Conservation (phyloP, 2,888 invertebrate species). For the Morpho deidamia region DNA sequence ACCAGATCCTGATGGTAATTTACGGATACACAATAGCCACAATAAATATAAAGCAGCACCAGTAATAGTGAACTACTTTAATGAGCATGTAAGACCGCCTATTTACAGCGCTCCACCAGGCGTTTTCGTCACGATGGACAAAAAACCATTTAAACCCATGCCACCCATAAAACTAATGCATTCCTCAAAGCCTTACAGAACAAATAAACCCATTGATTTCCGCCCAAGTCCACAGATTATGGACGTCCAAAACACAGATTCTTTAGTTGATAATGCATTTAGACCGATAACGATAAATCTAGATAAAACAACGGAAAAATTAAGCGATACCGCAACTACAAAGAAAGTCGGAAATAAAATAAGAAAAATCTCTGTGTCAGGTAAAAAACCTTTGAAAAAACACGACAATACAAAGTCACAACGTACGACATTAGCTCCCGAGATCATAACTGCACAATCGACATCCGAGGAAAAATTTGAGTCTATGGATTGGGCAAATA, state of each 20-base stretch:
- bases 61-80: conserved; percentile 49
- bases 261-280: conserved; percentile 50
- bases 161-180: conserved; percentile 57
- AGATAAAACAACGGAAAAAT: conserved; percentile 34
- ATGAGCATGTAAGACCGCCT: conserved; percentile 61
- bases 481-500: conserved; percentile 53
- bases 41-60: conserved; percentile 37
- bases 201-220: conserved; percentile 48
- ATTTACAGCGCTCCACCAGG: conserved; percentile 69
- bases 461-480: conserved; percentile 36
- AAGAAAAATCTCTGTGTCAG: conserved; percentile 36
- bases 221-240: conserved; percentile 66
- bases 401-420: conserved; percentile 44
- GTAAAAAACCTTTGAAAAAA: conserved; percentile 49
- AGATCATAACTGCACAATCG: conserved; percentile 54
- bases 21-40: conserved; percentile 36
- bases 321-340: conserved; percentile 27
- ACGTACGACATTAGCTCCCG: conserved; percentile 42
- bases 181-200: conserved; percentile 41
- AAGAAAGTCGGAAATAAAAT: conserved; percentile 39
- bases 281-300: conserved; percentile 56
- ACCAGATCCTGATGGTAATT: conserved; percentile 36
- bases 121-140: conserved; percentile 67
- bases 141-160: conserved; percentile 70
- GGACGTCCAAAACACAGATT: conserved; percentile 51